Conservation (phyloP, 2,888 invertebrate genomes). For the Dermolepida albohirtum region DNA sequence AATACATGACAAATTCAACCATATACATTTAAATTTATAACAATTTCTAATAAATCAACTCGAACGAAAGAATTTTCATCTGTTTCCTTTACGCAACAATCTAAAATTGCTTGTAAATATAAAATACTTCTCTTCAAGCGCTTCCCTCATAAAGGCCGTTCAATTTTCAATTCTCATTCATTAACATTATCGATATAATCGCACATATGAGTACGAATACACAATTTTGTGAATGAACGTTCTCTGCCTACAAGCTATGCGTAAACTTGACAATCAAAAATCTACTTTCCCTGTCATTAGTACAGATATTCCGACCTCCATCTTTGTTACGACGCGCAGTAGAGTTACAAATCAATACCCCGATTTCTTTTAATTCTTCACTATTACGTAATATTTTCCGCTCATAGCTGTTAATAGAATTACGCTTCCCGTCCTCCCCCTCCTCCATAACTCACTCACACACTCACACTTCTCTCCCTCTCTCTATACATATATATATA, state of each 20-base stretch:
- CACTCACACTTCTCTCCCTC: no score
- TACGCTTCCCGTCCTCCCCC: no score
- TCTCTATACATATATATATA: no score
- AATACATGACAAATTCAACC: no score
- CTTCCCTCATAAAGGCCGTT: background rate
- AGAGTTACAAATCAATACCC: slow-evolving; percentile 19
- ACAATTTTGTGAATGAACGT: slow-evolving; percentile 36
- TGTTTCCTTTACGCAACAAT: no score
- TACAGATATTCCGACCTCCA: background rate
- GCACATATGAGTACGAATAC: slow-evolving; percentile 3
- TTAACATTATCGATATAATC: background rate
- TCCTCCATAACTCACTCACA: no score
- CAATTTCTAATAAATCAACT: no score
- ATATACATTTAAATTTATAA: no score
- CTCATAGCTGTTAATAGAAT: background rate
- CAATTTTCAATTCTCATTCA: background rate
- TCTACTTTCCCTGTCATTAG: slow-evolving; percentile 21
- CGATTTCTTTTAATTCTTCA: slow-evolving; percentile 2
- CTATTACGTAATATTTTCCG: slow-evolving; percentile 14
- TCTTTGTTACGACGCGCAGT: slow-evolving; percentile 17
- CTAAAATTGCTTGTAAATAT: no score
- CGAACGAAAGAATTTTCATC: no score
- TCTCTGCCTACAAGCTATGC: slow-evolving; percentile 9
- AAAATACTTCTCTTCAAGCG: background rate
- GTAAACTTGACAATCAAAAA: slow-evolving; percentile 42